These are phyloP conservation scores for Saturnia pavonia DNA, from an alignment of 2,888 invertebrate genomes.

Conservation along the genomic window DNA sequence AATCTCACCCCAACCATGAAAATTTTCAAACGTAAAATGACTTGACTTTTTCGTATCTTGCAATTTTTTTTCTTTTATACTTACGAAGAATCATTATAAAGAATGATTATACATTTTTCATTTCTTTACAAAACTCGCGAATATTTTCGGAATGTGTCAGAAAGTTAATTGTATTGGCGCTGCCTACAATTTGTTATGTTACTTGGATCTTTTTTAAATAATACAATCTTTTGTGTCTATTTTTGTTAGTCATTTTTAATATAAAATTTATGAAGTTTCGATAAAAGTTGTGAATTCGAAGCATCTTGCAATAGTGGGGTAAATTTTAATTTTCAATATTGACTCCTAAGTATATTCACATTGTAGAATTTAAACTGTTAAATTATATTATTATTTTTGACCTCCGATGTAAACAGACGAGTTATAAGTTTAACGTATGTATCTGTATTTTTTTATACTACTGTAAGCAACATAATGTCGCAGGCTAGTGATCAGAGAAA, in stretches of 20 bases:
- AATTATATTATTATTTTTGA: too few relatives aligned
- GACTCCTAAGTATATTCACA: too few relatives aligned
- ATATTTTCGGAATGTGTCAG: neutral
- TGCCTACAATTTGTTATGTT: slow-evolving; percentile 6
- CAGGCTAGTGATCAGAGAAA: too few relatives aligned
- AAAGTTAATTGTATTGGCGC: neutral
- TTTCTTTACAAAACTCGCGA: neutral
- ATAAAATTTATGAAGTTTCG: too few relatives aligned
- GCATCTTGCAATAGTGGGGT: too few relatives aligned
- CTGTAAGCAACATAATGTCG: too few relatives aligned
- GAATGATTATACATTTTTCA: neutral
- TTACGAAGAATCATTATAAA: slow-evolving; percentile 7
- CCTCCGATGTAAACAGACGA: too few relatives aligned
- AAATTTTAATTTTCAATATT: too few relatives aligned
- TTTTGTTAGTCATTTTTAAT: neutral
- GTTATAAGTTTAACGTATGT: too few relatives aligned
- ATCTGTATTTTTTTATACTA: too few relatives aligned
- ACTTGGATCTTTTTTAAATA: slow-evolving; percentile 2
- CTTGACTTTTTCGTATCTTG: neutral
- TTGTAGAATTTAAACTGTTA: too few relatives aligned
- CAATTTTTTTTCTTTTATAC: neutral
- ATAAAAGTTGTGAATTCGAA: too few relatives aligned
- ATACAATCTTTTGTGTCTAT: neutral
- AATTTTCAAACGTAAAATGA: neutral
- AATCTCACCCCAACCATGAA: neutral